Percentiles rank a stretch among this genome's conserved stretches.
Conservation (phyloP, 2,113 vertebrate genomes). For the Pitta sordida region DNA sequence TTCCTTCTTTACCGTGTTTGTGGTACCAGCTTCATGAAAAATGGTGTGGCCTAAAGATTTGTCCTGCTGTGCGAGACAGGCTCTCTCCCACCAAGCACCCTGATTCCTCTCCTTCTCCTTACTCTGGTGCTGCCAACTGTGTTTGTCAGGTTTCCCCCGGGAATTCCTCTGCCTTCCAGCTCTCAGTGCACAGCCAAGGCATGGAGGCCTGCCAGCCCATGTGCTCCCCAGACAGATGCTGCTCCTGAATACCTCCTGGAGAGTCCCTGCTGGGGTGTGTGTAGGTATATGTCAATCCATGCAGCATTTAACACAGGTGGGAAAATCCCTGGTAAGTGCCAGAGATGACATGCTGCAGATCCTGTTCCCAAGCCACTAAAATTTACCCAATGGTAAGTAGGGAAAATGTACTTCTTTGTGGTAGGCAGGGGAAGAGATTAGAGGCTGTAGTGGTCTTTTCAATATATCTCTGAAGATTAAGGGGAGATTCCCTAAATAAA, state of each 20-base stretch:
- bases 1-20: not conserved
- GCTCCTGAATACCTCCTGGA: not conserved
- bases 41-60: not conserved
- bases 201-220: accelerated
- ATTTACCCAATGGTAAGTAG: not conserved
- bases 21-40: not conserved
- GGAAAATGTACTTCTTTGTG: not conserved
- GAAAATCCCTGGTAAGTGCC: not conserved
- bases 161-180: not conserved
- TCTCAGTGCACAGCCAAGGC: not conserved
- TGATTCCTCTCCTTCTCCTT: not conserved
- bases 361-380: not conserved
- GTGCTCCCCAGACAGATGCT: not conserved
- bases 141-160: not conserved
- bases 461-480: constrained; percentile 36
- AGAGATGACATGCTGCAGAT: accelerated
- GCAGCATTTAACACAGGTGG: not conserved
- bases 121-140: not conserved
- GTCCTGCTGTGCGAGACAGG: not conserved
- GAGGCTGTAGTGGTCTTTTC: not conserved
- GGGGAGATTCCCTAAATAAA: not conserved
- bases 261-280: not conserved
- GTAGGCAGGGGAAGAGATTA: not conserved
- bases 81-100: not conserved
- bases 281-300: not conserved